Conservation (phyloP, 2,797 vertebrate species). For the Poecilia velifera region DNA sequence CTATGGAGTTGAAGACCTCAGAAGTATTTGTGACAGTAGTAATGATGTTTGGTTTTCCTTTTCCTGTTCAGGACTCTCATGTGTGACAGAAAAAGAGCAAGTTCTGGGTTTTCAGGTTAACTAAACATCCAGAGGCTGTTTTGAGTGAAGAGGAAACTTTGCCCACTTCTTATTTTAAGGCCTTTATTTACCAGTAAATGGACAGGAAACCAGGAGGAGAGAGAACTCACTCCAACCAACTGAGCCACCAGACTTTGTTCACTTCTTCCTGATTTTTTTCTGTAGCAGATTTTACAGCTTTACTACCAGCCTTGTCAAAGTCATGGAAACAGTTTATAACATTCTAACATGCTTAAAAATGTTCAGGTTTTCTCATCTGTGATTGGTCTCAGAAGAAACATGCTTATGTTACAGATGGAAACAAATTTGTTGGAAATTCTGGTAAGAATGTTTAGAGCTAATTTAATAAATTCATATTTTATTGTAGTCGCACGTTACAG, state of each 20-base stretch:
- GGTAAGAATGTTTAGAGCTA: neutral
- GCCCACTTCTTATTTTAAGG: neutral
- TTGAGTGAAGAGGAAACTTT: slow-evolving; percentile 24
- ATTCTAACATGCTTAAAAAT: neutral
- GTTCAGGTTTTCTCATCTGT: neutral
- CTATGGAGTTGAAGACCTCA: slow-evolving; percentile 13
- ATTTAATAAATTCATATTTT: neutral
- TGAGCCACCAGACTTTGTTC: neutral
- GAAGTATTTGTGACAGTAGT: neutral
- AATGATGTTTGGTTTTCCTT: slow-evolving; percentile 3
- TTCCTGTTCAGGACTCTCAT: slow-evolving; percentile 19
- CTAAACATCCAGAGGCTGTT: slow-evolving; percentile 8
- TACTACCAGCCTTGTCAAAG: neutral
- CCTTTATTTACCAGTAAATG: neutral
- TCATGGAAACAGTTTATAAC: neutral
- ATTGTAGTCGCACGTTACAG: neutral
- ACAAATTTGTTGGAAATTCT: neutral
- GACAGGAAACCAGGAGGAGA: neutral
- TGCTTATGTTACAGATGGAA: neutral
- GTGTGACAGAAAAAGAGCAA: neutral
- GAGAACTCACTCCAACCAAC: neutral
- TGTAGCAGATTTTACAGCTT: neutral
- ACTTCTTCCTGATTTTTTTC: neutral
- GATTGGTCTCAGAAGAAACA: neutral
- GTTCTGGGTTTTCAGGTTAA: neutral